Evolutionary conservation across 2,888 invertebrate genomes (phyloP), one percentile per base, ranked within the genome.

Genomic region (Sphaeridia pumilis): DNA sequence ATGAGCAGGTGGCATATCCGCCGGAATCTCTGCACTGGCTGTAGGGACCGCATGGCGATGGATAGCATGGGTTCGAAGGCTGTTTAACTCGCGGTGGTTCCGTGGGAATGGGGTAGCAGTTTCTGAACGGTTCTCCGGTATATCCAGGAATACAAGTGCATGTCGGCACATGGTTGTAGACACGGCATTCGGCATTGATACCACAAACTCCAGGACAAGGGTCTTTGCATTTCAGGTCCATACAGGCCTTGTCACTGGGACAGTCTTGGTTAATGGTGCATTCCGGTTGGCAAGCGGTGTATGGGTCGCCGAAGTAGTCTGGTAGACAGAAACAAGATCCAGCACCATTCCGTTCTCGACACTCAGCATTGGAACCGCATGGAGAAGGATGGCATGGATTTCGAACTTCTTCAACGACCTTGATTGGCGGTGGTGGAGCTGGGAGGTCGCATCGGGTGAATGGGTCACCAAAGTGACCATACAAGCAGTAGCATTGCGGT

Each of bases 301-400:
- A 79, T 2, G 88, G 87, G 73, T 89, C 86, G 12, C 89, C 89
- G 56, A 85, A 80, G 67, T 87, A 87, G 2, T 87, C 87, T 55
- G 87, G 84, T 67, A 89, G 85, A 67, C 89, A 90, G 17, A 78
- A 76, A 69, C 89, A 89, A 57, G 65, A 58, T 42, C 67, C 68
- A 20, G 78, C 83, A 54, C 76, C 78, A 67, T 84, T 70, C 63
- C 76, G 72, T 66, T 76, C 78, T 66, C 74, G 75, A 67, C 87
- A 88, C 59, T 76, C 74, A 22, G 87, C 82, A 68, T 84, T 85
- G 25, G 80, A 71, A 20, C 55, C 55, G 38, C 58, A 58, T 2
- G 53, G 55, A 12, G 55, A 52, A 10, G 55, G 55, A 25, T 31
- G 4, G 27, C 43, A 46, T 22, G 44, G 49, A 86, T 82, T 58